These are phyloP conservation scores for Periphyllus acericola DNA, from an alignment of 2,888 invertebrate species.

Conservation along the genomic window DNA sequence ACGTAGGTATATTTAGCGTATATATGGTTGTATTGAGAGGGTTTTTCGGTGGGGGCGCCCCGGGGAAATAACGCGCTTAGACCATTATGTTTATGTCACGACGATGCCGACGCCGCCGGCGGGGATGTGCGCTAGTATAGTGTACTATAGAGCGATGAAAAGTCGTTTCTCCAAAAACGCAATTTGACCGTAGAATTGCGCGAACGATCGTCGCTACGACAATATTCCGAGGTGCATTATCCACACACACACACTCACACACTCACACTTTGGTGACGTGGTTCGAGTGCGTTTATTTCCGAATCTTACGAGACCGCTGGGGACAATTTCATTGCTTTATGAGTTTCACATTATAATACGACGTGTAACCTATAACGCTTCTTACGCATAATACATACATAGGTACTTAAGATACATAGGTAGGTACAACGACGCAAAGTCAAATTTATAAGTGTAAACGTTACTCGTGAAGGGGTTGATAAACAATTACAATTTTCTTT, in stretches of 20 bases:
- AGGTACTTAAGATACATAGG: too few relatives aligned
- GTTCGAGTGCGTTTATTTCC: constrained; percentile 21
- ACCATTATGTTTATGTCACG: constrained; percentile 21
- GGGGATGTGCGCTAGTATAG: background rate
- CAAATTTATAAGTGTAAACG: too few relatives aligned
- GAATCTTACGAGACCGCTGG: constrained; percentile 42
- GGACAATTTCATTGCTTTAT: constrained; percentile 42
- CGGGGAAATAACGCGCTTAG: constrained; percentile 50
- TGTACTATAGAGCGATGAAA: constrained; percentile 6
- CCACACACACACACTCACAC: background rate
- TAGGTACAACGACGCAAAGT: too few relatives aligned
- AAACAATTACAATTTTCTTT: too few relatives aligned
- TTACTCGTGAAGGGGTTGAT: too few relatives aligned
- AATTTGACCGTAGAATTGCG: constrained; percentile 44
- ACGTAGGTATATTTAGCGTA: background rate
- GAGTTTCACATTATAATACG: background rate
- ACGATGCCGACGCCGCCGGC: background rate
- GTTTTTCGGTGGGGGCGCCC: constrained; percentile 31
- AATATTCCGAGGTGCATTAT: background rate
- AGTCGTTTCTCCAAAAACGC: constrained; percentile 44
- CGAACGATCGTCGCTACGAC: constrained; percentile 8
- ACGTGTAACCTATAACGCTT: too few relatives aligned
- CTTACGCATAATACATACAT: too few relatives aligned
- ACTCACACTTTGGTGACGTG: background rate
- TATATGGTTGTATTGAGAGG: background rate